Base-by-base conservation (phyloP, 2,113 vertebrate genomes). In the Serinus canaria region DNA sequence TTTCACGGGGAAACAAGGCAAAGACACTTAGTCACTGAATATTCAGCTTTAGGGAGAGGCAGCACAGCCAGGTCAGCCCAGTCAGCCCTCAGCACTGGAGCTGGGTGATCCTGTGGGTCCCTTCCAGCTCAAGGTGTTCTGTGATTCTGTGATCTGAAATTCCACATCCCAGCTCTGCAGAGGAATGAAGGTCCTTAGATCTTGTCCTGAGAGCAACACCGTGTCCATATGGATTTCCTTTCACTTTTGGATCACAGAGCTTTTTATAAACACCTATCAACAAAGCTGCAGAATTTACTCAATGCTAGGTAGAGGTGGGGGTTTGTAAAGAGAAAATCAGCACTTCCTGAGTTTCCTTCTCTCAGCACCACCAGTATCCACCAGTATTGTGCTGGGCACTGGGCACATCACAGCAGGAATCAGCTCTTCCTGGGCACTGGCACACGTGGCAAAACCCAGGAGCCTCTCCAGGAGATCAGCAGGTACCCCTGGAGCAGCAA, bases 11-110 rank as follows among this genome's bases (percentile, higher is more conserved):
- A 85, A 93, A 64, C 41, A 6, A 56, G 85, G 94, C 92, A 72
- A 49, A 81, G 95, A 86, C 93, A 90, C 93, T 96, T n/a, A 95
- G 83, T 96, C 95, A 96, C 86, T 16, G 1, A 83, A 75, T 33
- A 81, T 28, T 62, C 93, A 47, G 93, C 44, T 9, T 37, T 11
- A 31, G 86, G 83, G 94, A 96, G 83, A 92, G 92, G 86, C 84
- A 60, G 3, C 7, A 1, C 25, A 27, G 69, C 2, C 30, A 60
- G 91, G 68, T 4, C 55, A 68, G 83, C 44, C 62, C 64, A 63
- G 76, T 44, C 47, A 25, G 86, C 1, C 52, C 79, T 73, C 62
- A 5, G 7, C 20, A 1, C 1, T 49, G 63, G 47, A 31, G 63
- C 21, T 76, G 69, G 23, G 24, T 12, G 53, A n/a, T 46, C 55